A percentile compares a stretch with the other conserved stretches of the same genome.
These are phyloP conservation scores for Xyrichtys novacula DNA, from an alignment of 2,797 vertebrate species.

Conservation along the genomic window DNA sequence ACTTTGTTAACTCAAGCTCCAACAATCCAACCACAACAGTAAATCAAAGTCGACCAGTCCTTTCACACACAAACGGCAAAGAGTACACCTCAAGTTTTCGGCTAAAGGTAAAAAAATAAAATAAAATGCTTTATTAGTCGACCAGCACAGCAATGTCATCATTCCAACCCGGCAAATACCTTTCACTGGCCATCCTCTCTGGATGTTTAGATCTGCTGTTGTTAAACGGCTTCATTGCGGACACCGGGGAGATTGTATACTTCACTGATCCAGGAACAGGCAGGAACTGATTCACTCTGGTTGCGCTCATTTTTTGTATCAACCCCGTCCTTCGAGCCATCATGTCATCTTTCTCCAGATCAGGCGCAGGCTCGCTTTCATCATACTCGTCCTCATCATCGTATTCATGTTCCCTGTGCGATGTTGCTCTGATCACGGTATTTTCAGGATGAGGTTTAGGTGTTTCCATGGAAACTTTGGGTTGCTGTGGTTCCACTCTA, in stretches of 20 bases:
- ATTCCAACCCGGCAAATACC: slow-evolving; percentile 60
- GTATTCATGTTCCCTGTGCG: slow-evolving; percentile 22
- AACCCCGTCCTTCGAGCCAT: slow-evolving; percentile 83
- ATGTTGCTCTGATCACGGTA: slow-evolving; percentile 16
- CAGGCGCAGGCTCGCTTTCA: slow-evolving; percentile 55
- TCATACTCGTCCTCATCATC: slow-evolving; percentile 55
- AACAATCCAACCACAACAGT: slow-evolving; percentile 2
- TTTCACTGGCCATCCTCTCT: slow-evolving; percentile 58
- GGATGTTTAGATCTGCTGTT: slow-evolving; percentile 50
- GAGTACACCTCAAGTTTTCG: slow-evolving; percentile 24
- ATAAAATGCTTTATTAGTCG: slow-evolving; percentile 40
- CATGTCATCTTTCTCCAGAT: slow-evolving; percentile 89
- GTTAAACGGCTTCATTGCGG: slow-evolving; percentile 52
- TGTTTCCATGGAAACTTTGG: slow-evolving; percentile 54
- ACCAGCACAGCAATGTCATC: not conserved
- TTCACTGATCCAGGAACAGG: slow-evolving; percentile 80
- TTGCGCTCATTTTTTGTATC: slow-evolving; percentile 70
- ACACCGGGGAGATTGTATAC: slow-evolving; percentile 49
- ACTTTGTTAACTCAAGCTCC: slow-evolving; percentile 5
- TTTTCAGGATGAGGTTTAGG: slow-evolving; percentile 47
- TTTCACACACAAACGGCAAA: slow-evolving; percentile 30
- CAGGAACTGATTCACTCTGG: slow-evolving; percentile 69
- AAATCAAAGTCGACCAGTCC: slow-evolving; percentile 21
- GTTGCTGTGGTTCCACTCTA: slow-evolving; percentile 71
- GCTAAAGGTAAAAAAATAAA: slow-evolving; percentile 11